Percentiles rank a stretch among this genome's conserved stretches.
These are phyloP conservation scores for Pseudomugil tenellus DNA, from an alignment of 2,797 vertebrate species.

Conservation along the genomic window DNA sequence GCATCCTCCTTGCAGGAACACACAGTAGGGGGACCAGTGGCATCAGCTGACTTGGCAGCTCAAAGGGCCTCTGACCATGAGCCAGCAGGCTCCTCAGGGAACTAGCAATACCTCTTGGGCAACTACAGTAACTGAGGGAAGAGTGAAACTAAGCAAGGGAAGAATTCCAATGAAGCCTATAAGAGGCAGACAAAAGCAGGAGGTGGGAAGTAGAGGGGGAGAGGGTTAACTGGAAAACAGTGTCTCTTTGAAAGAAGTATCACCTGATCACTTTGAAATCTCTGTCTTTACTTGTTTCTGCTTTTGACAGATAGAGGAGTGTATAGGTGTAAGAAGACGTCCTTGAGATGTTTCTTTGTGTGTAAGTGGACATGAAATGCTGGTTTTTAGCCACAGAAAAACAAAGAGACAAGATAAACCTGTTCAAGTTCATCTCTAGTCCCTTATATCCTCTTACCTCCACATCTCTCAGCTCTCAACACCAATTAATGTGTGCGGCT, in stretches of 20 bases:
- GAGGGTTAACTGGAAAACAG: background rate
- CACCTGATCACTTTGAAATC: conserved; percentile 20
- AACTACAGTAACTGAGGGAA: conserved; percentile 59
- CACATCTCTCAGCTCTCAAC: conserved; percentile 67
- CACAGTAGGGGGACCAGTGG: conserved; percentile 63
- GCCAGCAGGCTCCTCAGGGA: conserved; percentile 76
- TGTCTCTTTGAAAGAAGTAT: conserved; percentile 24
- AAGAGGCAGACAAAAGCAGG: conserved; percentile 42
- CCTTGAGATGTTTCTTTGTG: conserved; percentile 48
- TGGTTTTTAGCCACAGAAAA: conserved; percentile 43
- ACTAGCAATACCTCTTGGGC: conserved; percentile 66
- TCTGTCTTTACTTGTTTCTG: conserved; percentile 2
- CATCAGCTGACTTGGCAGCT: conserved; percentile 78
- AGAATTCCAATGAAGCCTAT: conserved; percentile 63
- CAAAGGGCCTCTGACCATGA: conserved; percentile 72
- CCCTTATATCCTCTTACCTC: conserved; percentile 58
- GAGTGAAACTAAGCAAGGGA: conserved; percentile 57
- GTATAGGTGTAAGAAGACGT: conserved; percentile 42
- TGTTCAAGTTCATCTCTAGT: conserved; percentile 55
- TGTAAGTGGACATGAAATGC: conserved; percentile 30
- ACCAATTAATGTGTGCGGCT: conserved; percentile 76
- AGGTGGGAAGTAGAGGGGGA: conserved; percentile 12
- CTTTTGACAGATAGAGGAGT: conserved; percentile 34
- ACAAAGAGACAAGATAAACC: conserved; percentile 59
- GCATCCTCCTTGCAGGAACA: conserved; percentile 64